Evolutionary conservation across 2,888 invertebrate species (phyloP), one percentile per base, ranked within the genome.

Genomic region (Dasysyrphus albostriatus): DNA sequence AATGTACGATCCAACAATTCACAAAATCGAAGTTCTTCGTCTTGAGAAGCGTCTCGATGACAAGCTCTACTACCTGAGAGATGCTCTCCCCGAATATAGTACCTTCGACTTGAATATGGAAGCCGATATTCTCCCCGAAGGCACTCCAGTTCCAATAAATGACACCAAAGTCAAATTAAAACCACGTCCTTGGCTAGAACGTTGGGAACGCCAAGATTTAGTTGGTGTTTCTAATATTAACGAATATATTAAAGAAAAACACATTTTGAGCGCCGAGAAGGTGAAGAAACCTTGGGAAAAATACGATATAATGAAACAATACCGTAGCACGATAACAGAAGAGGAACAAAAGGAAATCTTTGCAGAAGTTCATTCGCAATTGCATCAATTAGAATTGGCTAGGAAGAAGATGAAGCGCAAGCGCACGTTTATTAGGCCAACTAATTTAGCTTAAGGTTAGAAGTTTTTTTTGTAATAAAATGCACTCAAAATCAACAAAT

Each of bases 21-120:
- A 96, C 89, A 96, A 95, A 90, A 96, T 99, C 44, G 98, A 98
- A 93, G 97, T 99, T 2, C 93, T 99, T 14, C 95, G 96, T 44
- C 94, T 99, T 44, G 99, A 99, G 92, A 98, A 98, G 91, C 94
- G 99, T 70, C 93, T 99, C 24, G 99, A 99, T 93, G 96, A 97
- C 34, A 95, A 97, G 90, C 93, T 99, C 63, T 94, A 95, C 16
- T 99, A 99, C 91, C 94, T 99, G 65, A 93, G 97, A 89, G 98
- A 99, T 94, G 97, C 98, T 2, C 94, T 97, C 51, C 96, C 96
- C 0, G 97, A 99, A 92, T 98, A 97, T 92, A 98, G 98, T 91
- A 98, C 98, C 3, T 96, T 99, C 91, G 96, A 98, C 88, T 94
- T 97, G 77, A 96, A 99, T 90, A 97, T 99, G 97, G 97, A 98